Evolutionary conservation across 2,113 vertebrate genomes (phyloP), one percentile per base, ranked within the genome.

Genomic region (Sylvietta virens): DNA sequence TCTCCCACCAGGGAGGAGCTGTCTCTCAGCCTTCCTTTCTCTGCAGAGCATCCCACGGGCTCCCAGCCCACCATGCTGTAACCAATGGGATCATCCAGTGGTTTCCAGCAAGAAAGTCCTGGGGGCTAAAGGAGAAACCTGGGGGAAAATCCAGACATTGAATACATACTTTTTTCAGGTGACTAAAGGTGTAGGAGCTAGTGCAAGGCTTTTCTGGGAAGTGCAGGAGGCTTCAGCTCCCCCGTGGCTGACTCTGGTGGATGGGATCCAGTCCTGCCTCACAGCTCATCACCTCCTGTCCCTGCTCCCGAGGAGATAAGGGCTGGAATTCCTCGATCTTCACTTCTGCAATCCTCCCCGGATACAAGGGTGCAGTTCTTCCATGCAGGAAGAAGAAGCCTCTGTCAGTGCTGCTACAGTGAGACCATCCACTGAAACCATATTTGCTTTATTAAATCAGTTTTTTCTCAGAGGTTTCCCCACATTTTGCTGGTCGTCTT

Each of bases 401-500:
- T 48, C 33, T 90, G 39, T 78, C 51, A 40, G 51, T 51, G 78
- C 62, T 85, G 54, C 35, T 88, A 5, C 20, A 42, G 57, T 9
- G 47, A 79, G 48, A 37, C 7, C 48, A 71, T 74, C n/a, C 72
- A 69, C 24, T 60, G 53, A 88, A 95, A 90, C 11, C 12, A 0
- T 22, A 84, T 89, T 92, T 74, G 16, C 71, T 78, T 95, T 62
- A 92, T 76, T 66, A 91, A 87, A 86, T 58, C 30, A 7, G 33
- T 81, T 95, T 95, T 97, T 90, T 93, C 71, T 86, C 45, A 2
- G 62, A 73, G 9, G 23, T 83, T 88, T 67, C 44, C 60, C 22
- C 16, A 35, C 67, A 28, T 66, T 82, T 44, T 33, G 24, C 28
- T 47, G 58, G 13, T 47, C 88, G 33, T 40, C 45, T 71, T 88